A percentile compares a stretch with the other conserved stretches of the same genome.
phyloP scores from a whole-genome alignment of 1,140 invertebrate species.

The Drosophila asahinai region DNA sequence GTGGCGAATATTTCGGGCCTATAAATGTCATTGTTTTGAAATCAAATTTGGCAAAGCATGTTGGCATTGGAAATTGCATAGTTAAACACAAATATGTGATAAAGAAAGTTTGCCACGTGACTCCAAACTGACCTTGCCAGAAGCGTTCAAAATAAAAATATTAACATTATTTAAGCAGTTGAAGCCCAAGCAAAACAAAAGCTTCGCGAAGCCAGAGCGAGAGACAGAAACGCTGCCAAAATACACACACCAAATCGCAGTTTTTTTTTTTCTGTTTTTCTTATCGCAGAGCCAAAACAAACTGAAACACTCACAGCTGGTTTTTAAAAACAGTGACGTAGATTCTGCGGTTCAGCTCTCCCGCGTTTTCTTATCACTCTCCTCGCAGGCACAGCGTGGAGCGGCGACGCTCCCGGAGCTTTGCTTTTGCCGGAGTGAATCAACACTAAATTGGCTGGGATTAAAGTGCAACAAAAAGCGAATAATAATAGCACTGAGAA shows the following conservation, averaged over 20 bases:
- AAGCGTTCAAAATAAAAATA: slow-evolving; percentile 20
- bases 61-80: too few relatives aligned
- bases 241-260: not conserved
- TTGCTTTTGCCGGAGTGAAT: slow-evolving; percentile 5
- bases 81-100: not conserved
- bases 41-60: not conserved
- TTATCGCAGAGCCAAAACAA: slow-evolving; percentile 46
- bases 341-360: slow-evolving; percentile 12
- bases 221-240: slow-evolving; percentile 19
- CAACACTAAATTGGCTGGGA: slow-evolving; percentile 2
- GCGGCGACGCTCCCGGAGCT: not conserved
- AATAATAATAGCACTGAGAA: not conserved
- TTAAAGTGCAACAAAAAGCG: slow-evolving; percentile 28
- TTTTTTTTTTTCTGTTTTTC: slow-evolving; percentile 9
- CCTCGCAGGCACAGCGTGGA: not conserved
- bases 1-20: slow-evolving; percentile 15
- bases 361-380: slow-evolving; percentile 24
- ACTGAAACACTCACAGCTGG: slow-evolving; percentile 36
- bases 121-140: slow-evolving; percentile 29
- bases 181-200: slow-evolving; percentile 27
- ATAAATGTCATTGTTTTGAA: slow-evolving; percentile 11
- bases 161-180: slow-evolving; percentile 31
- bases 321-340: slow-evolving; percentile 29
- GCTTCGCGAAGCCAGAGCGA: slow-evolving; percentile 5
- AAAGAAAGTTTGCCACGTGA: slow-evolving; percentile 38